A percentile compares a stretch with the other conserved stretches of the same genome.
phyloP scores from a whole-genome alignment of 2,113 vertebrate genomes.

The Sula dactylatra region DNA sequence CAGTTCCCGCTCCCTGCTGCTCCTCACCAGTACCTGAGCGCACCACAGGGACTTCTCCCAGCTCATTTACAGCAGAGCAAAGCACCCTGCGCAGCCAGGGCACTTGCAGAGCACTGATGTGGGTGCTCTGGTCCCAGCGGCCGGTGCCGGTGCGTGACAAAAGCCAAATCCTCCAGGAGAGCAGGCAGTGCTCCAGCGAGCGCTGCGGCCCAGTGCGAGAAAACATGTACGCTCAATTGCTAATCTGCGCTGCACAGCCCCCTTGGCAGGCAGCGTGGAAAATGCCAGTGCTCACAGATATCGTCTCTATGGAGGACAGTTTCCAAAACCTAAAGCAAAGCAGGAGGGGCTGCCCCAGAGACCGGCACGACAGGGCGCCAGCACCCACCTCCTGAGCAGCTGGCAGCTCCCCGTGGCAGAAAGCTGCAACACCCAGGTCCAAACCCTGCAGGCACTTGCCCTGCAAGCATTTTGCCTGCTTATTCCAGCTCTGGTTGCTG shows the following conservation, averaged over 20 bases:
- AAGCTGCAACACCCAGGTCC: neutral
- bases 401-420: neutral
- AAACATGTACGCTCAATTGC: neutral
- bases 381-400: neutral
- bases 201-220: accelerated
- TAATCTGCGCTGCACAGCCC: neutral
- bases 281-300: slow-evolving; percentile 32
- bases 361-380: neutral
- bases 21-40: neutral
- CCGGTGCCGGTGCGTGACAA: accelerated
- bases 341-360: neutral
- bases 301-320: slow-evolving; percentile 46
- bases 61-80: neutral
- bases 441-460: neutral
- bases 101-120: neutral
- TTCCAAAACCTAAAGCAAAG: slow-evolving; percentile 34
- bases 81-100: neutral
- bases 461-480: neutral
- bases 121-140: neutral
- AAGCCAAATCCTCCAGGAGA: neutral
- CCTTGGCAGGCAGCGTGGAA: slow-evolving; percentile 46
- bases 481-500: neutral
- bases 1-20: neutral
- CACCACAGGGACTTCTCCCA: neutral
- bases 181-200: neutral